Evolutionary conservation across 1,140 invertebrate genomes (phyloP).

Genomic region (Drosophila ercepeae): DNA sequence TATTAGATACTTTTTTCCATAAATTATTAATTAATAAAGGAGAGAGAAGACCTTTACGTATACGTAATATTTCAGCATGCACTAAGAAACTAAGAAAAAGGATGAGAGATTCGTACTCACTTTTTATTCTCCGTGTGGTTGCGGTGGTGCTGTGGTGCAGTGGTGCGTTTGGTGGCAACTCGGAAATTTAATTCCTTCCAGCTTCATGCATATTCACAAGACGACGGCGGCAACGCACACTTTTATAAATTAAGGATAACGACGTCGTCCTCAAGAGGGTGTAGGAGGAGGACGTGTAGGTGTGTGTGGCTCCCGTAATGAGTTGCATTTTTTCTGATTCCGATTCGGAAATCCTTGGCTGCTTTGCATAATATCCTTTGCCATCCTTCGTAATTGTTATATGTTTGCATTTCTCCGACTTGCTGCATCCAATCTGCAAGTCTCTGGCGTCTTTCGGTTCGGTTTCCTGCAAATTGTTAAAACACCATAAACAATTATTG

Average conservation of each 20-base stretch:
- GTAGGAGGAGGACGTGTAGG: conserved; percentile 1
- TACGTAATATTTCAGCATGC: background rate
- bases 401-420: conserved; percentile 49
- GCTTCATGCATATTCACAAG: conserved; percentile 77
- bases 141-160: too few relatives aligned
- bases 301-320: conserved; percentile 49
- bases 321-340: conserved; percentile 47
- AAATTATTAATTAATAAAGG: background rate
- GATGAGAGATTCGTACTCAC: too few relatives aligned
- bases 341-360: conserved; percentile 47
- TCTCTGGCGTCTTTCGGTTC: background rate
- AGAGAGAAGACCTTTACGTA: background rate
- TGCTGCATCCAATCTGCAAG: conserved; percentile 16
- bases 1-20: background rate
- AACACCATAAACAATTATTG: conserved; percentile 81
- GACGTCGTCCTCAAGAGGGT: conserved; percentile 37
- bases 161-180: conserved; percentile 1
- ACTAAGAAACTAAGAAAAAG: too few relatives aligned
- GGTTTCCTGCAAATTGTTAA: conserved; percentile 68
- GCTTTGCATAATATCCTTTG: conserved; percentile 57
- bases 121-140: background rate
- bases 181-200: conserved; percentile 76
- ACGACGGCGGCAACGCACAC: conserved; percentile 63
- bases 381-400: conserved; percentile 64
- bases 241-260: conserved; percentile 82